Conservation (phyloP, 2,888 invertebrate species). For the Sminthurides aquaticus region DNA sequence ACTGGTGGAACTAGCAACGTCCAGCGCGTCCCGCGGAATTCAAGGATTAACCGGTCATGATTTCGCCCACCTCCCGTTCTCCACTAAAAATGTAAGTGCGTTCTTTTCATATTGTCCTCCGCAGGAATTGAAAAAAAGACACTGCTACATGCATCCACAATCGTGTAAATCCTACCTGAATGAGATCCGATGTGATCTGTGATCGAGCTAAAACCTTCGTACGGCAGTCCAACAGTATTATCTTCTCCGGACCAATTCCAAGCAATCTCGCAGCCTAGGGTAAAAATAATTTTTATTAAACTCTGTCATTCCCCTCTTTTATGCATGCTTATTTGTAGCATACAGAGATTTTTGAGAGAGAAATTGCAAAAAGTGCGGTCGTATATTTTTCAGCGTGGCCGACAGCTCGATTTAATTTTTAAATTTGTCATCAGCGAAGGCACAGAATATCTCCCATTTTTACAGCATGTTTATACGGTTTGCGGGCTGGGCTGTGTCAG, state of each 20-base stretch:
- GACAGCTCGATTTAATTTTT: background rate
- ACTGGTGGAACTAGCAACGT: constrained; percentile 53
- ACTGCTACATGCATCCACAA: background rate
- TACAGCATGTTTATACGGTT: too few relatives aligned
- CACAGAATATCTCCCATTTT: too few relatives aligned
- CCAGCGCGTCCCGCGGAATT: constrained; percentile 57
- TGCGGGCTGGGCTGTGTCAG: too few relatives aligned
- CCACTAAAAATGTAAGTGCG: constrained; percentile 55
- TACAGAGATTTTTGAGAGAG: too few relatives aligned
- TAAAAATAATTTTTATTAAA: background rate
- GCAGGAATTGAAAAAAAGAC: background rate
- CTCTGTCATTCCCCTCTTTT: too few relatives aligned
- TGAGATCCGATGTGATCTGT: constrained; percentile 53
- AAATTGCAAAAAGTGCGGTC: too few relatives aligned
- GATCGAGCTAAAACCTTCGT: constrained; percentile 54
- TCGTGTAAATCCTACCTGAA: constrained; percentile 46
- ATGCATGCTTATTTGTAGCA: too few relatives aligned
- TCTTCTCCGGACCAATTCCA: constrained; percentile 54
- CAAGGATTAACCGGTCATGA: constrained; percentile 56
- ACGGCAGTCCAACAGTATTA: constrained; percentile 56
- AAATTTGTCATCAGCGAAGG: too few relatives aligned
- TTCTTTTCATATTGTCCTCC: too few relatives aligned
- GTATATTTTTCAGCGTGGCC: too few relatives aligned
- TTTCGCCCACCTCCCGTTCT: constrained; percentile 56
- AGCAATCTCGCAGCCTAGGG: constrained; percentile 53